Percentiles rank a stretch among this genome's conserved stretches.
These are phyloP conservation scores for Bilobella aurantiaca DNA, from an alignment of 1,140 invertebrate species.

Conservation along the genomic window DNA sequence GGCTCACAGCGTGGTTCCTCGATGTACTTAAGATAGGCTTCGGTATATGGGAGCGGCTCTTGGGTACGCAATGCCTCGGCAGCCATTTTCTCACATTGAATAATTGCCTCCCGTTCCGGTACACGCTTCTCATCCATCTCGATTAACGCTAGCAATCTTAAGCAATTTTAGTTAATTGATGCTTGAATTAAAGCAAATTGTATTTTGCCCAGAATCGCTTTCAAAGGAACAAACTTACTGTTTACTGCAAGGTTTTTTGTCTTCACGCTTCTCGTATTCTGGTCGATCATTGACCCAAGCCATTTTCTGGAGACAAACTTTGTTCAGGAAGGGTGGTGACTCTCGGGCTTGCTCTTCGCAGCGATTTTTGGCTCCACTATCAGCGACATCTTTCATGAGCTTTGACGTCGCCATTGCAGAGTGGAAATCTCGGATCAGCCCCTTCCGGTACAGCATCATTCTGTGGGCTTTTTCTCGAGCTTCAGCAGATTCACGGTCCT, in stretches of 20 bases:
- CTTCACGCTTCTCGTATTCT: conserved; percentile 18
- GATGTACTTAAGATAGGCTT: conserved; percentile 15
- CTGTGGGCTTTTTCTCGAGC: conserved; percentile 14
- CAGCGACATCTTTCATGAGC: conserved; percentile 13
- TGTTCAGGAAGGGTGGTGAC: conserved; percentile 15
- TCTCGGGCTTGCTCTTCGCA: background rate
- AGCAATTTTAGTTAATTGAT: background rate
- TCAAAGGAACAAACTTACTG: conserved; percentile 14
- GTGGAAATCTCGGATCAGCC: conserved; percentile 30
- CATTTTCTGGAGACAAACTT: conserved; percentile 23
- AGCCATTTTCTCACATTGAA: conserved; percentile 1
- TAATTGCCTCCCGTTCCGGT: conserved; percentile 11
- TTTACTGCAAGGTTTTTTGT: conserved; percentile 14
- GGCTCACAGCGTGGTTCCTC: conserved; percentile 15
- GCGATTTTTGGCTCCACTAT: background rate
- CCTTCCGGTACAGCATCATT: conserved; percentile 28
- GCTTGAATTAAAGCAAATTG: background rate
- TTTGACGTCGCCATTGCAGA: conserved; percentile 24
- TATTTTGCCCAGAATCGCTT: too few relatives aligned
- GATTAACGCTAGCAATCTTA: conserved; percentile 16
- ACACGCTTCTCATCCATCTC: conserved; percentile 15
- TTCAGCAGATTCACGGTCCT: conserved; percentile 13
- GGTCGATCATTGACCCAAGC: conserved; percentile 17
- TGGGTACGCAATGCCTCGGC: conserved; percentile 6
- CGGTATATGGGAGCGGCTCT: background rate